Percentiles rank a stretch among this genome's conserved stretches.
Evolutionary conservation across 2,113 vertebrate genomes (phyloP).

Genomic region (Paradisaea rubra): DNA sequence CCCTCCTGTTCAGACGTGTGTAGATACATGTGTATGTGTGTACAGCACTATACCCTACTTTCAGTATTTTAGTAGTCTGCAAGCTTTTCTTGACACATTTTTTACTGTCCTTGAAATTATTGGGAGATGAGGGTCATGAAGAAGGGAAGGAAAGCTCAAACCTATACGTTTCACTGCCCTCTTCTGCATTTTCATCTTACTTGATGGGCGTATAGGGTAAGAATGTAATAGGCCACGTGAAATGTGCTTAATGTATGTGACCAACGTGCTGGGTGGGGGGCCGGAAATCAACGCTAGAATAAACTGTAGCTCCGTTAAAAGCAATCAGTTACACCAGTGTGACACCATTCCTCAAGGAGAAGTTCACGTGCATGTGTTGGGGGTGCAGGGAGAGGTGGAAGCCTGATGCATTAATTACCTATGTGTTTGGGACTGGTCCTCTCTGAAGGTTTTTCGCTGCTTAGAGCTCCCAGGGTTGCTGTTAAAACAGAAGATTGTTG

Average conservation of each 20-base stretch:
- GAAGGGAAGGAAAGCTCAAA: neutral
- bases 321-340: neutral
- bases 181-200: neutral
- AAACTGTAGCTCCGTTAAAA: neutral
- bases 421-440: constrained; percentile 91
- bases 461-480: constrained; percentile 75
- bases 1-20: neutral
- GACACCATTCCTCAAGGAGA: neutral
- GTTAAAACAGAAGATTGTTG: constrained; percentile 80
- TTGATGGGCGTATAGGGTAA: neutral
- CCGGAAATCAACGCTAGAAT: neutral
- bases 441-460: constrained; percentile 79
- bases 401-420: constrained; percentile 77
- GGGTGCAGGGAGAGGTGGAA: neutral
- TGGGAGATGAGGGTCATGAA: neutral
- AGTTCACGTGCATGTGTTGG: neutral
- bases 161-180: fast-evolving
- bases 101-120: neutral
- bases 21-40: neutral
- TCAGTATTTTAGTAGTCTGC: neutral
- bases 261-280: neutral
- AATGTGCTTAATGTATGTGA: neutral
- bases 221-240: neutral
- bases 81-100: neutral
- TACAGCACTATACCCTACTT: neutral